Conservation (phyloP, 2,888 invertebrate genomes). For the Callyntrura guangdongensis region DNA sequence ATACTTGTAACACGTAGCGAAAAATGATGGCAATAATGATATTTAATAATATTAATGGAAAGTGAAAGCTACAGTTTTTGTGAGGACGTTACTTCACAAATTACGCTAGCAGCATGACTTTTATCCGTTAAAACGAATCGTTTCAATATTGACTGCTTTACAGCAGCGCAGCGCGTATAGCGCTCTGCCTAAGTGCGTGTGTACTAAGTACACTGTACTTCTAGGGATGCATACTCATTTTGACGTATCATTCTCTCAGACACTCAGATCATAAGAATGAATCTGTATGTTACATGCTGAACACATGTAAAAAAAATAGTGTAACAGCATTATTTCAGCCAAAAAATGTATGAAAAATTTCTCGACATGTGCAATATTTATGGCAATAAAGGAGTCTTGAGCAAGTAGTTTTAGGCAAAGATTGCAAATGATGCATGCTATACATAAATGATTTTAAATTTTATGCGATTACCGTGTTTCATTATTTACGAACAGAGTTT, state of each 20-base stretch:
- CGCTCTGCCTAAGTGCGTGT: not conserved
- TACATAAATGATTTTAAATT: conserved; percentile 40
- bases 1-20: not conserved
- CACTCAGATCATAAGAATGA: not conserved
- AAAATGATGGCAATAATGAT: conserved; percentile 34
- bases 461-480: conserved; percentile 61
- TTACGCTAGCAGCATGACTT: conserved; percentile 43
- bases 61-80: conserved; percentile 66
- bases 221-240: not conserved
- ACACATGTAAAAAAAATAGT: conserved; percentile 31
- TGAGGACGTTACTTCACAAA: conserved; percentile 31
- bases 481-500: conserved; percentile 35
- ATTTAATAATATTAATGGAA: conserved; percentile 66
- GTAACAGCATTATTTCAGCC: conserved; percentile 13
- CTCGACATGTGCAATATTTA: conserved; percentile 1
- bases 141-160: conserved; percentile 56
- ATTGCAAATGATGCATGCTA: conserved; percentile 40
- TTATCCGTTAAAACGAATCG: conserved; percentile 67
- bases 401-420: conserved; percentile 18
- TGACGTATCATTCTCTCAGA: not conserved
- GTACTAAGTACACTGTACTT: not conserved
- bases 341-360: conserved; percentile 16
- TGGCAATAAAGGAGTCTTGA: conserved; percentile 18
- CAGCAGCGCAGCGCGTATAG: not conserved
- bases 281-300: conserved; percentile 20